Percentiles rank a stretch among this genome's conserved stretches.
Evolutionary conservation across 1,140 invertebrate species (phyloP).

Genomic region (Nephila pilipes): DNA sequence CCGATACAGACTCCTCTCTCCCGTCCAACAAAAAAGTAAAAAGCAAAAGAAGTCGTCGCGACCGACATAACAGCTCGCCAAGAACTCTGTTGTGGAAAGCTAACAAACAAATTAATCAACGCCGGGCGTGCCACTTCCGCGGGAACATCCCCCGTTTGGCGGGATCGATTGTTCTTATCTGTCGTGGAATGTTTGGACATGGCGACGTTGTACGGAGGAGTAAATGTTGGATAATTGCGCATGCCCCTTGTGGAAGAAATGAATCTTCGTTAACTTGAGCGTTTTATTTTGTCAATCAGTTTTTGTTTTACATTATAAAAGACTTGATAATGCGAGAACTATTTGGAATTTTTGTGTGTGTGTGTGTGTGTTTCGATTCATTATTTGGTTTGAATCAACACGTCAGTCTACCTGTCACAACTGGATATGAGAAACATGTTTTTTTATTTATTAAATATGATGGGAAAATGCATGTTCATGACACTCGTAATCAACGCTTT

Average conservation of each 20-base stretch:
- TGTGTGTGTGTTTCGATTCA: no score
- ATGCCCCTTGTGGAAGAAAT: neutral
- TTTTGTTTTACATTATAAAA: no score
- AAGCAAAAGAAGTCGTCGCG: neutral
- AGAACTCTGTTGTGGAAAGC: constrained; percentile 44
- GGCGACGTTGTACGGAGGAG: neutral
- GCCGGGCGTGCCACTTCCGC: neutral
- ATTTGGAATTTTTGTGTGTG: no score
- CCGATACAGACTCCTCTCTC: neutral
- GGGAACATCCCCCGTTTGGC: neutral
- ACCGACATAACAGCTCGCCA: constrained; percentile 49
- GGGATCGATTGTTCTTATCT: neutral
- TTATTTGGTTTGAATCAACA: no score
- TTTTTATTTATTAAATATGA: no score
- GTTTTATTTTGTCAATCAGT: no score
- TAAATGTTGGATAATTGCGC: neutral
- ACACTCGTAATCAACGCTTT: no score
- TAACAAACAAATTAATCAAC: constrained; percentile 50
- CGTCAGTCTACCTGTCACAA: no score
- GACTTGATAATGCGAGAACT: no score
- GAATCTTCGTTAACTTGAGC: no score
- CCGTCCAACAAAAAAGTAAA: neutral
- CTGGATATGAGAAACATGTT: no score
- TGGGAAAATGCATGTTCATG: no score
- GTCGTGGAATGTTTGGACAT: neutral